phyloP scores from a whole-genome alignment of 2,888 invertebrate genomes.

The Eudemis profundana region DNA sequence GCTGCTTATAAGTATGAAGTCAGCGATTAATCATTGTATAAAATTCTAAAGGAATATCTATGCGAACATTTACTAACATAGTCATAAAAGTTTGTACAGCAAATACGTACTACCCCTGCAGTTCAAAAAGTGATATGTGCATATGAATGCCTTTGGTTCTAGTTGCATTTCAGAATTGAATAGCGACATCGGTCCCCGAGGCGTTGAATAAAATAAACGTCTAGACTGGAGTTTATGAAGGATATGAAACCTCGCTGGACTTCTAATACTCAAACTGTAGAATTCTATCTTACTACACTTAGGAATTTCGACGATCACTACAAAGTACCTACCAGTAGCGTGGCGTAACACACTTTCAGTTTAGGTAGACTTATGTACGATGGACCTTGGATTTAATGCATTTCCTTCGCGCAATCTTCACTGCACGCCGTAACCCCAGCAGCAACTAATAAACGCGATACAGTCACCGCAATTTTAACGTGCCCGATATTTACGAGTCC shows the following conservation, averaged over 20 bases:
- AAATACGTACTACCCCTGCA: not conserved
- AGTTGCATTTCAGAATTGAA: not conserved
- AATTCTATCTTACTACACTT: not conserved
- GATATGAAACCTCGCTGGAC: slow-evolving; percentile 16
- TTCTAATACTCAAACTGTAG: not conserved
- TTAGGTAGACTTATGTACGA: too few relatives aligned
- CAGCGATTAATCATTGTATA: not conserved
- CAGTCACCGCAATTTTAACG: slow-evolving; percentile 2
- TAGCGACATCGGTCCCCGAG: not conserved
- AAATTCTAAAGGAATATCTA: not conserved
- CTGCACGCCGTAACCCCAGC: not conserved
- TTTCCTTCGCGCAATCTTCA: not conserved
- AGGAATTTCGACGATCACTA: not conserved
- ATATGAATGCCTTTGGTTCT: not conserved
- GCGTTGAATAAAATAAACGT: slow-evolving; percentile 24
- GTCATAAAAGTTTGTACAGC: not conserved
- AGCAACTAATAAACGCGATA: not conserved
- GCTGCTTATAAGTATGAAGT: too few relatives aligned
- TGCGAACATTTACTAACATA: not conserved
- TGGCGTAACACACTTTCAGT: too few relatives aligned
- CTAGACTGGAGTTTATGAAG: slow-evolving; percentile 16
- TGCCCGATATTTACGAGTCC: slow-evolving; percentile 7
- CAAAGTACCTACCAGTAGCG: too few relatives aligned
- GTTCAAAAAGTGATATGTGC: not conserved
- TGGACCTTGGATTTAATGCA: not conserved